Evolutionary conservation across 2,113 vertebrate genomes (phyloP), one percentile per base, ranked within the genome.

Genomic region (Eulacestoma nigropectus): DNA sequence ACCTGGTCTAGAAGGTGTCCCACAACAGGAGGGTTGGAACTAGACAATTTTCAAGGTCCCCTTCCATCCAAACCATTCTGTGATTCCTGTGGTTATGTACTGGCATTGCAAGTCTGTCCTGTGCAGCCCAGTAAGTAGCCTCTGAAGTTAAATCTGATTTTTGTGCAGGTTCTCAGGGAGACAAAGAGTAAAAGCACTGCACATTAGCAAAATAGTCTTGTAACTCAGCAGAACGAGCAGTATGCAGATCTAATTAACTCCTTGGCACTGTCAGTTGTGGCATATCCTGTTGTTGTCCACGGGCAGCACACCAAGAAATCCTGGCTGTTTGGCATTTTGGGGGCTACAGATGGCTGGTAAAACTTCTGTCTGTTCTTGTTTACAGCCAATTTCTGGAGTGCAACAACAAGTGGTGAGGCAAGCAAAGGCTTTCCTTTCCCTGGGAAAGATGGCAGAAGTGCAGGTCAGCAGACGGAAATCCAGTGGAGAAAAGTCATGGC

Each of bases 331-430:
- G 79, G 92, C 95, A 65, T 39, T 67, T 84, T n/a, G 22, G 68
- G 72, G 60, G 84, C 76, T 64, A 83, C 64, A 92, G 79, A 96
- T 84, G 88, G 87, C 62, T 89, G 89, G 62, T 97, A 96, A 97
- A 97, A 97, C 89, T 97, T 96, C 92, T 97, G 94, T 96, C 94
- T 97, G 57, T 97, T 97, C 96, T 96, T 95, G 94, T 97, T 97
- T 98, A 89, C 98, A 99, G 99, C 98, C 99, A 86, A 98, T 99
- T 97, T 99, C 99, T 94, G 99, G 99, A 96, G 99, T 99, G 79
- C 99, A 99, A 97, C 99, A 99, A 97, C 99, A 99, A 98, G 99
- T 99, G 97, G 98, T 97, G 67, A 98, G 99, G 97, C 99, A 99
- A 97, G 98, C 99, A 30, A 98, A 98, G 90, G 99, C 99, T 52